These are phyloP conservation scores for Microtus ochrogaster DNA, from an alignment of 2,113 vertebrate species.

Conservation along the genomic window DNA sequence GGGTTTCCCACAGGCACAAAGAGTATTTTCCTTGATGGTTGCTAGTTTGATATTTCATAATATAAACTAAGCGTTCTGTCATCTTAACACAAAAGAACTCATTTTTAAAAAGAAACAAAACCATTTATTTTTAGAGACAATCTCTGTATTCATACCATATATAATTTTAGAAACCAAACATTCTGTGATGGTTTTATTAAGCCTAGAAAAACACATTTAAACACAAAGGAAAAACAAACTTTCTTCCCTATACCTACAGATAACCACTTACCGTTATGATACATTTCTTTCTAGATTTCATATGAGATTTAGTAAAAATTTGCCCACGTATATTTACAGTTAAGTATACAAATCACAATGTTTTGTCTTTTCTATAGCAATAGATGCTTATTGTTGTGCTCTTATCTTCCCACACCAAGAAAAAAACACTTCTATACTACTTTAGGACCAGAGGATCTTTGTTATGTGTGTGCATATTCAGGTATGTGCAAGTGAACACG, in stretches of 20 bases:
- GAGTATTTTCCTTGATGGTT: slow-evolving; percentile 31
- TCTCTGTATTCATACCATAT: slow-evolving; percentile 15
- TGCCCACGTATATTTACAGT: too few relatives aligned
- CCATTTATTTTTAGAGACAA: slow-evolving; percentile 34
- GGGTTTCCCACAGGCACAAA: slow-evolving; percentile 59
- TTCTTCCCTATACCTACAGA: background rate
- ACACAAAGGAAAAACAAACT: background rate
- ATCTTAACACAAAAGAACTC: slow-evolving; percentile 36
- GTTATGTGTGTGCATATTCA: too few relatives aligned
- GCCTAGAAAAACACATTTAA: slow-evolving; percentile 30
- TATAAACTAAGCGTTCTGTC: slow-evolving; percentile 55
- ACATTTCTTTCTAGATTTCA: background rate
- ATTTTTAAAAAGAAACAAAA: slow-evolving; percentile 12
- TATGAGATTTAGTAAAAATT: background rate
- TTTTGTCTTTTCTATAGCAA: too few relatives aligned
- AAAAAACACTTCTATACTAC: too few relatives aligned
- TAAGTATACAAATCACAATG: too few relatives aligned
- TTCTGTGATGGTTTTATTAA: background rate
- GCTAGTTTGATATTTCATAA: slow-evolving; percentile 15
- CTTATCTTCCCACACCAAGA: too few relatives aligned
- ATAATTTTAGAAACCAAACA: slow-evolving; percentile 29
- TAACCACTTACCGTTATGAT: background rate
- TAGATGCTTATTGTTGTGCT: too few relatives aligned
- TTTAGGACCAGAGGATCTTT: too few relatives aligned
- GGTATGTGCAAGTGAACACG: too few relatives aligned